Evolutionary conservation across 2,888 invertebrate genomes (phyloP).

Genomic region (Litoditis marina): DNA sequence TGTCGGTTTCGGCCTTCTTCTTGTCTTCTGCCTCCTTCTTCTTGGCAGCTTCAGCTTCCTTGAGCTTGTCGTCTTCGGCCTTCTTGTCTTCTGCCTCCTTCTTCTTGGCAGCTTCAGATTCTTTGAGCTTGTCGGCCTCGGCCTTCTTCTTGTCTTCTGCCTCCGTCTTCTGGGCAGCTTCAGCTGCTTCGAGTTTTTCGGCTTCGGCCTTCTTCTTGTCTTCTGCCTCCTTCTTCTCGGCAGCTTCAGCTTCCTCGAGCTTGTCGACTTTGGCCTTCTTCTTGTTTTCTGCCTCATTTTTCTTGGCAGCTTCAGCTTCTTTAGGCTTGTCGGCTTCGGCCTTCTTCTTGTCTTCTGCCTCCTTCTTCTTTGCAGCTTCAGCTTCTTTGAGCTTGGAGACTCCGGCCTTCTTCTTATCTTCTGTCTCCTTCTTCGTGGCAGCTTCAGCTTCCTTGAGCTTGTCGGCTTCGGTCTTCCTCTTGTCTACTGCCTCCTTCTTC

Average conservation of each 20-base stretch:
- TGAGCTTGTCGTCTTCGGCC: neutral
- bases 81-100: constrained; percentile 5
- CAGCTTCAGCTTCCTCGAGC: constrained; percentile 1
- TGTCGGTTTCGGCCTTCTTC: constrained; percentile 2
- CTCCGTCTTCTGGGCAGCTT: constrained; percentile 5
- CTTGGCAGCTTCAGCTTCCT: constrained; percentile 3
- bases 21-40: constrained; percentile 8
- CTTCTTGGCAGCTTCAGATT: constrained; percentile 3
- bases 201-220: constrained; percentile 2
- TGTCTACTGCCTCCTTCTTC: neutral
- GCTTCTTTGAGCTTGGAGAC: neutral
- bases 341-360: neutral
- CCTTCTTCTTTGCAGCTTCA: constrained; percentile 3
- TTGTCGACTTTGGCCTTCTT: constrained; percentile 10
- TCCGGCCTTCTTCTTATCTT: neutral
- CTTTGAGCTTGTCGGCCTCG: neutral
- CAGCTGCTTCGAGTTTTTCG: constrained; percentile 12
- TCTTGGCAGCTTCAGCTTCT: constrained; percentile 6
- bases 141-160: neutral
- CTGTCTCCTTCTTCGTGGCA: neutral
- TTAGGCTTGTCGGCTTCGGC: constrained; percentile 2
- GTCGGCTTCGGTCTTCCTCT: constrained; percentile 8
- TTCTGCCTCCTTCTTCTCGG: constrained; percentile 10
- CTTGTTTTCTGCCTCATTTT: neutral
- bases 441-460: neutral